A percentile compares a stretch with the other conserved stretches of the same genome.
These are phyloP conservation scores for Tinamus major DNA, from an alignment of 2,797 vertebrate species.

Conservation along the genomic window DNA sequence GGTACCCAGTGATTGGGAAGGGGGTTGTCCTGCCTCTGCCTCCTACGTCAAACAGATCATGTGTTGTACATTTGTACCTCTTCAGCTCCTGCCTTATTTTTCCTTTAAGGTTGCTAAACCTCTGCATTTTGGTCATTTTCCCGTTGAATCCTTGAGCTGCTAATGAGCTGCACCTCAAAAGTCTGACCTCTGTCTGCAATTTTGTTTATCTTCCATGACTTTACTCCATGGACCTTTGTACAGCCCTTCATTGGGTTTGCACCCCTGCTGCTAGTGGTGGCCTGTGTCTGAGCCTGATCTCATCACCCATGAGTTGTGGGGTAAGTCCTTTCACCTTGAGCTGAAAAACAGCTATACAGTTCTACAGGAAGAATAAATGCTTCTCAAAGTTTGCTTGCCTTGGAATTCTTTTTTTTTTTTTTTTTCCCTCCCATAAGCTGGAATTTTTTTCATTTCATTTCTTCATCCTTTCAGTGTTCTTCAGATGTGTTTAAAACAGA, in stretches of 20 bases:
- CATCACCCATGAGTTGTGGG: not conserved
- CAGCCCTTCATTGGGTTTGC: not conserved
- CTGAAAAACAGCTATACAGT: not conserved
- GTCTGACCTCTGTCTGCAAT: not conserved
- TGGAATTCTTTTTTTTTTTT: not conserved
- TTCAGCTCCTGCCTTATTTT: not conserved
- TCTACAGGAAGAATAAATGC: not conserved
- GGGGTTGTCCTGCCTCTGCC: not conserved
- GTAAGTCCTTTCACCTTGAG: not conserved
- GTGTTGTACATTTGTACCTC: not conserved
- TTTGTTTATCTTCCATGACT: not conserved
- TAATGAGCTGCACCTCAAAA: not conserved
- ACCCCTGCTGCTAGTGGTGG: accelerated
- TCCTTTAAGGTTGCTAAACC: not conserved
- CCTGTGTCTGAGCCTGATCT: not conserved
- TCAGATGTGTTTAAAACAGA: not conserved
- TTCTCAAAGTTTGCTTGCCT: not conserved
- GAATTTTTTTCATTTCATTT: not conserved
- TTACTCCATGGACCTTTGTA: not conserved
- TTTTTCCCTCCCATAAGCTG: not conserved
- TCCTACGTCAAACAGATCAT: not conserved
- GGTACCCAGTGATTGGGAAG: not conserved
- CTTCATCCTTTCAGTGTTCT: not conserved
- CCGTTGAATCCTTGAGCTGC: not conserved
- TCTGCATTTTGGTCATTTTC: not conserved